phyloP scores from a whole-genome alignment of 2,113 vertebrate species.

The Ctenodactylus gundi region DNA sequence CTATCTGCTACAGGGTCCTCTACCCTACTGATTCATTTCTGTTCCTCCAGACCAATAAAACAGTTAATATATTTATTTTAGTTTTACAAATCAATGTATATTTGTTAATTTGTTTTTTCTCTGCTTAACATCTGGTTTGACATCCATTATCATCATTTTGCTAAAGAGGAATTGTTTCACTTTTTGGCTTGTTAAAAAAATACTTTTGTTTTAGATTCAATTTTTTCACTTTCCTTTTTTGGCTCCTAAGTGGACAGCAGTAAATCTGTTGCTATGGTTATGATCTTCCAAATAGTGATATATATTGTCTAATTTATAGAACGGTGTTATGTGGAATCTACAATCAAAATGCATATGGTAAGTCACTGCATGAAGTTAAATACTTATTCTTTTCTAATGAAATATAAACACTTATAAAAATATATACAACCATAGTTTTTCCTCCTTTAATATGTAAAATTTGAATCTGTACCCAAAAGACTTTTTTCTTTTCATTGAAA shows the following conservation, averaged over 20 bases:
- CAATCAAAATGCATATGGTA: neutral
- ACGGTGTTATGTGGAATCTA: neutral
- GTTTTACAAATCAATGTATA: neutral
- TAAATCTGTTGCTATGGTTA: neutral
- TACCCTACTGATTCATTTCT: neutral
- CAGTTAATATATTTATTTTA: neutral
- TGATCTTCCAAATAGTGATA: neutral
- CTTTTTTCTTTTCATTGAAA: neutral
- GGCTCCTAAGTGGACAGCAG: neutral
- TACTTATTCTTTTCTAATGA: neutral
- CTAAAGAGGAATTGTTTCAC: neutral
- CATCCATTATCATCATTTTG: neutral
- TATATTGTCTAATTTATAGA: neutral
- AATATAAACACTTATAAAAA: neutral
- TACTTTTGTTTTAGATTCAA: neutral
- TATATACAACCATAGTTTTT: neutral
- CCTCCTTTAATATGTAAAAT: neutral
- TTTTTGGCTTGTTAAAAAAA: neutral
- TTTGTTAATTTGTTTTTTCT: neutral
- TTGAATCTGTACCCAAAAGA: neutral
- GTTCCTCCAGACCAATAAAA: too few relatives aligned
- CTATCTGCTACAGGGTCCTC: neutral
- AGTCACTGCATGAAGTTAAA: neutral
- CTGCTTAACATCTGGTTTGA: neutral
- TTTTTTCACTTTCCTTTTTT: neutral